Evolutionary conservation across 2,797 vertebrate genomes (phyloP), one percentile per base, ranked within the genome.

Genomic region (Hafferia zeledoni): DNA sequence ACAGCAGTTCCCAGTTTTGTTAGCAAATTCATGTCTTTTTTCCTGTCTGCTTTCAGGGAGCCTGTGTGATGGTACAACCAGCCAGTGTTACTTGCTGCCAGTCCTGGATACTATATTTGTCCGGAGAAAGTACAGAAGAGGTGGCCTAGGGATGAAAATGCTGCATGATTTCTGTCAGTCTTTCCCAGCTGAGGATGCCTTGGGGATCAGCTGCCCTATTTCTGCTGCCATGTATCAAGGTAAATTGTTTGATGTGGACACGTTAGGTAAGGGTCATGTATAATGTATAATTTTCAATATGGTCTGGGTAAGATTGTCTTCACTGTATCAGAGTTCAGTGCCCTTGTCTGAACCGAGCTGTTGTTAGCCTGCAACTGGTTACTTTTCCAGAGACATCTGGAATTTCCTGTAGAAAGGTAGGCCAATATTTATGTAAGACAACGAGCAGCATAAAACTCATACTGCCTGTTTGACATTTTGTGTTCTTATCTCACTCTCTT

Each of bases 31-130:
- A 20, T 65, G 4, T 31, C 1, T 70, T 79, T 94, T 68, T 83
- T 46, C 25, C 59, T 84, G 18, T 93, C 27, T 90, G 65, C 52
- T 96, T 87, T 31, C 94, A 99, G 99, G 99, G 72, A 98, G 97
- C 55, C 95, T 99, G 22, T 99, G 98, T 89, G 97, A 97, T 44
- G 69, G 83, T 13, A 87, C 96, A 93, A 98, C 96, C 24, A 67
- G 98, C 18, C 94, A 95, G 2, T 98, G 98, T 97, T 99, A 99
- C 97, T 91, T 97, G 97, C 97, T 99, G 37, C 98, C 99, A 0
- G 98, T 99, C 53, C 96, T 99, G 70, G 99, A 99, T 97, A 99
- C 99, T 1, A 74, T 99, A 94, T 98, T 99, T 31, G 98, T 99
- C 88, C 97, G 96, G 81, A 97, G 84, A 85, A 96, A 84, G 61